These are phyloP conservation scores for Myiozetetes cayanensis DNA, from an alignment of 2,113 vertebrate species.

Conservation along the genomic window DNA sequence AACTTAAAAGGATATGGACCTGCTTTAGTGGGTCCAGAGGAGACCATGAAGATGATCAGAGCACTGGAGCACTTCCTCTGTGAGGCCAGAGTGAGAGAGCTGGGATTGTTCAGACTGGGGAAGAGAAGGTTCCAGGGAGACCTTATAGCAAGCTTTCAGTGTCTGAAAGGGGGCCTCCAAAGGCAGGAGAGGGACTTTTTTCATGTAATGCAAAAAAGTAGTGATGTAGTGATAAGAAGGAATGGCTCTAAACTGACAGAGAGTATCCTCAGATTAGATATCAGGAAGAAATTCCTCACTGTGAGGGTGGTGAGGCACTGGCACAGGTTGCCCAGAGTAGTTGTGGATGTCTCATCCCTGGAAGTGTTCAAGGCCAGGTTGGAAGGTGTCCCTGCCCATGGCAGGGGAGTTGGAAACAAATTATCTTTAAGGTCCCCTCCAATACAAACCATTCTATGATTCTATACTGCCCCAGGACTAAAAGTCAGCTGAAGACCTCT, in stretches of 20 bases:
- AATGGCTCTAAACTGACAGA: background rate
- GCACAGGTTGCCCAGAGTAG: background rate
- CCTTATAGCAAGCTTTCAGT: background rate
- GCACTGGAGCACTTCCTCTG: background rate
- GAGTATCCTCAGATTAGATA: background rate
- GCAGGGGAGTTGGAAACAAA: background rate
- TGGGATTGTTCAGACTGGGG: background rate
- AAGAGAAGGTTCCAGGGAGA: background rate
- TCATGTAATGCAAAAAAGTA: background rate
- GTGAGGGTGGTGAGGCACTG: background rate
- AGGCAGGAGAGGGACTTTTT: background rate
- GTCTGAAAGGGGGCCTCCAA: background rate
- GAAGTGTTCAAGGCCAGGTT: background rate
- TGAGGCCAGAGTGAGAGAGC: background rate
- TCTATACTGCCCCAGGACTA: background rate
- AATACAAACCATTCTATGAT: background rate
- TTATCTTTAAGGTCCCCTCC: background rate
- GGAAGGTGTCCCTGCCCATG: background rate
- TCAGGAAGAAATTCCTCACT: background rate
- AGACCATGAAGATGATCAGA: background rate
- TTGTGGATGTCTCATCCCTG: accelerated
- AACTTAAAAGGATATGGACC: background rate
- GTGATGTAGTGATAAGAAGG: background rate
- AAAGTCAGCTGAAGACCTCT: background rate
- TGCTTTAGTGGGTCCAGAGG: background rate